These are phyloP conservation scores for Steinernema khuongi DNA, from an alignment of 1,140 invertebrate species.

Conservation along the genomic window DNA sequence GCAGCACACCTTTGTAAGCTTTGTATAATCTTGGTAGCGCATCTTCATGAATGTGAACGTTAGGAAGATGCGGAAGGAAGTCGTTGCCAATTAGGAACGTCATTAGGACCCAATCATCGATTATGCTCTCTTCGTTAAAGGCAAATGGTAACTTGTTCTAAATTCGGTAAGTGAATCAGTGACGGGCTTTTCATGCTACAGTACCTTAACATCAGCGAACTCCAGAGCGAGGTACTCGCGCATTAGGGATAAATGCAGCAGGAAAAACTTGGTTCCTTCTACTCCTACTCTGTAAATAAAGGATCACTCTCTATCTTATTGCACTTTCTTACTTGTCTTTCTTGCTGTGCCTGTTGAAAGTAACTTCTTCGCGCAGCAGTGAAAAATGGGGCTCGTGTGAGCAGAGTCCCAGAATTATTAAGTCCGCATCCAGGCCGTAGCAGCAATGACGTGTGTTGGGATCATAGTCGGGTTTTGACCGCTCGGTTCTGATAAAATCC, in stretches of 20 bases:
- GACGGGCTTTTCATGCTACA: neutral
- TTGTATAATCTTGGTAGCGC: constrained; percentile 78
- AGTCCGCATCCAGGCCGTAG: constrained; percentile 90
- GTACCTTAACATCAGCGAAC: constrained; percentile 71
- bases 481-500: constrained; percentile 90
- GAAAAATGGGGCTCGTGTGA: constrained; percentile 98
- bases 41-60: constrained; percentile 83
- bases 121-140: constrained; percentile 72
- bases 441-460: constrained; percentile 93
- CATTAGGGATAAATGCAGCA: constrained; percentile 82
- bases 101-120: constrained; percentile 99
- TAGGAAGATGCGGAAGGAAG: constrained; percentile 92
- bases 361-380: constrained; percentile 82
- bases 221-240: constrained; percentile 88
- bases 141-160: constrained; percentile 66
- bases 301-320: constrained; percentile 38
- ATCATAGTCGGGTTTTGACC: constrained; percentile 86
- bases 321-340: constrained; percentile 69
- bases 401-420: constrained; percentile 92
- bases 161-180: constrained; percentile 15
- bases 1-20: constrained; percentile 79
- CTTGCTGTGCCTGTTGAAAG: constrained; percentile 74
- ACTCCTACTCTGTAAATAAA: constrained; percentile 62
- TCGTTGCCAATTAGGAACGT: constrained; percentile 99
- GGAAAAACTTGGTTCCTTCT: constrained; percentile 83